Base-by-base conservation (phyloP, 2,113 vertebrate species). In the Rhodinocichla rosea region DNA sequence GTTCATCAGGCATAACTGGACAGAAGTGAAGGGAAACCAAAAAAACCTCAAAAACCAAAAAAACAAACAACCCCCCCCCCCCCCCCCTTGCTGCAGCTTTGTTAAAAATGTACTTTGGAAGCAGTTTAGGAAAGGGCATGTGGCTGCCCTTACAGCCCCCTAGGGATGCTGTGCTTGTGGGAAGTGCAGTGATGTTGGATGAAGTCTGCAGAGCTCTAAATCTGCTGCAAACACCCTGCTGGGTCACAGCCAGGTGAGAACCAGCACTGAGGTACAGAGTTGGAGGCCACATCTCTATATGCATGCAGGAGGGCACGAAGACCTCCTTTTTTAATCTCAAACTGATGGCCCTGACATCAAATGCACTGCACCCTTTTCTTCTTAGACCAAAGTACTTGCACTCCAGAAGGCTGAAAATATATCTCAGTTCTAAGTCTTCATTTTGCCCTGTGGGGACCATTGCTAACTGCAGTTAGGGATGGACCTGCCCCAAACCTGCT, bases 171-270 rank as follows among this genome's bases (percentile, higher is more conserved):
- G 16, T 0, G 11, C 47, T 85, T 84, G 68, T 83, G 83, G 85
- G 78, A 90, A 95, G 64, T 60, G 52, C n/a, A n/a, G 67, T 11
- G 2, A 74, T 90, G 59, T 71, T 80, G 94, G 95, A 95, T 18
- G 30, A 90, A 63, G 68, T 71, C 86, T 95, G 93, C 76, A 65
- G 35, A 74, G 65, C 82, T 83, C 33, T 33, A 81, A 95, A 94
- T 85, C 84, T 87, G 83, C 86, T 88, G 69, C 92, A 79, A 93
- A 90, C 90, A 87, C 78, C 82, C 79, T 0, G 15, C 87, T 82
- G 90, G 92, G 91, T 93, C 94, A 84, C 19, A 77, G 87, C 83
- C 89, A 95, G 93, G 94, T 95, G 76, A 95, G 92, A 96, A 44
- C 49, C 83, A 76, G 76, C 35, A 73, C 60, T 69, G 49, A 56